These are phyloP conservation scores for Lepidostoma basale DNA, from an alignment of 1,140 invertebrate genomes.

Conservation along the genomic window DNA sequence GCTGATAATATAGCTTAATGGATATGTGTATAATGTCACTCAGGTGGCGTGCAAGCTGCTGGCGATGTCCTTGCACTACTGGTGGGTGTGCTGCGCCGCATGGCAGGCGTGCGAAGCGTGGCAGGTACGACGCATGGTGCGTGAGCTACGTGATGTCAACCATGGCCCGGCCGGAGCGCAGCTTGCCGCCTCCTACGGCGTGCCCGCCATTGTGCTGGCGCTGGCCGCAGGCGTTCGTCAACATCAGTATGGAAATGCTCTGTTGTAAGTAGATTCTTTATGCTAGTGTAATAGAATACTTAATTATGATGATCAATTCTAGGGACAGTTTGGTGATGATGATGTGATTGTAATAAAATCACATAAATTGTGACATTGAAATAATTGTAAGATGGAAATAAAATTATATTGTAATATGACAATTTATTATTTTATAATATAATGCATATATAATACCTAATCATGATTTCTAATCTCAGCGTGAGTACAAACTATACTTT, in stretches of 20 bases:
- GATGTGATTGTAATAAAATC: too few relatives aligned
- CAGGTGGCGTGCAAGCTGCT: constrained; percentile 87
- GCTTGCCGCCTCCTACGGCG: constrained; percentile 93
- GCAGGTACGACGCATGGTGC: constrained; percentile 93
- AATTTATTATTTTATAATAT: too few relatives aligned
- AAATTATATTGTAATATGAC: too few relatives aligned
- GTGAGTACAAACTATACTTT: too few relatives aligned
- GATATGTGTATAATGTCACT: background rate
- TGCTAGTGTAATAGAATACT: too few relatives aligned
- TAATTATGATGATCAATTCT: too few relatives aligned
- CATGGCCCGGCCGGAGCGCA: constrained; percentile 94
- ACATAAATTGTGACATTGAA: too few relatives aligned
- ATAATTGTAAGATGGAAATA: too few relatives aligned
- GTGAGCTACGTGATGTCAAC: constrained; percentile 95
- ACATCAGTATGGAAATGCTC: constrained; percentile 93
- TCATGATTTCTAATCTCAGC: too few relatives aligned
- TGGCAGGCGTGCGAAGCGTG: constrained; percentile 93
- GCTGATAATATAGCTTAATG: too few relatives aligned
- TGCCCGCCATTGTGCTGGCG: constrained; percentile 90
- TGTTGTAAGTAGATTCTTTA: constrained; percentile 75
- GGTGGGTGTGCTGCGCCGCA: constrained; percentile 86
- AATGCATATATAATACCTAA: too few relatives aligned
- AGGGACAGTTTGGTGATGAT: too few relatives aligned
- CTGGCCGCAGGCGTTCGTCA: constrained; percentile 89
- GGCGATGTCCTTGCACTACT: constrained; percentile 91